A percentile compares a stretch with the other conserved stretches of the same genome.
phyloP scores from a whole-genome alignment of 2,797 vertebrate genomes.

The Xenopus petersii region DNA sequence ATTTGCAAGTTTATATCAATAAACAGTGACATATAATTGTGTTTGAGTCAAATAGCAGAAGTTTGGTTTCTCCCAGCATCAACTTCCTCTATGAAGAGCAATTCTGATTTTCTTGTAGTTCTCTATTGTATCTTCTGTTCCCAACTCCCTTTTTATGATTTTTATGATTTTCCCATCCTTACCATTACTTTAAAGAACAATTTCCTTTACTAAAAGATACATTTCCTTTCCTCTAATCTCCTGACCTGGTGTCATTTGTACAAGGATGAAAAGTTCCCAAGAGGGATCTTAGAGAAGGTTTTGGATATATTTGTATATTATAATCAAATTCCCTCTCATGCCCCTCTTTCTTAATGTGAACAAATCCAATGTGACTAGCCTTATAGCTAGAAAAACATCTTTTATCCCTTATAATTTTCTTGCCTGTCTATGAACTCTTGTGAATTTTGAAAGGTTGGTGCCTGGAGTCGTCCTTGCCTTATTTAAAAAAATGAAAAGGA shows the following conservation, averaged over 20 bases:
- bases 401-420: neutral
- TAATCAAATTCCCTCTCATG: neutral
- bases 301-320: neutral
- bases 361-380: neutral
- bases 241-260: neutral
- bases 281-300: neutral
- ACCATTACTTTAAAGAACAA: constrained; percentile 4
- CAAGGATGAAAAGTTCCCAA: neutral
- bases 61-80: too few relatives aligned
- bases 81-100: too few relatives aligned
- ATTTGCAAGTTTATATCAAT: too few relatives aligned
- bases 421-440: neutral
- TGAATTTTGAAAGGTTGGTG: neutral
- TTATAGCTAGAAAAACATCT: neutral
- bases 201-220: constrained; percentile 2
- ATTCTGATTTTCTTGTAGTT: too few relatives aligned
- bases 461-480: too few relatives aligned
- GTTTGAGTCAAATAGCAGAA: too few relatives aligned
- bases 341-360: neutral
- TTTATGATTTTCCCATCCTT: neutral
- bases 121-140: too few relatives aligned
- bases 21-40: too few relatives aligned
- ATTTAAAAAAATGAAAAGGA: neutral
- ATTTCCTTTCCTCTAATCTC: constrained; percentile 6
- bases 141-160: neutral